These are phyloP conservation scores for Pomacea maculata DNA, from an alignment of 1,140 invertebrate genomes.

Conservation along the genomic window DNA sequence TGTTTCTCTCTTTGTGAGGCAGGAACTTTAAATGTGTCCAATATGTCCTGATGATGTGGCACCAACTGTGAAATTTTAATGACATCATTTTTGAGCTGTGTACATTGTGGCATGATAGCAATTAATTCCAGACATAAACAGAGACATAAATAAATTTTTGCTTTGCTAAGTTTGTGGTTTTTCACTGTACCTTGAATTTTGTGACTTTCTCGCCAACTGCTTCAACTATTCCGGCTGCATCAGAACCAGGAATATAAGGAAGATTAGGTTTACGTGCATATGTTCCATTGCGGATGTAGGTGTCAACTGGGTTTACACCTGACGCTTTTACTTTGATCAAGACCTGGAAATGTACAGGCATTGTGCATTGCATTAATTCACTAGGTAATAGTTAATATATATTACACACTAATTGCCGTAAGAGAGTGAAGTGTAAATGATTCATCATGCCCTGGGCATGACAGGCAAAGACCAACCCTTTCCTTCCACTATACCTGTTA, in stretches of 20 bases:
- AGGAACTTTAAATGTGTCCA: no score
- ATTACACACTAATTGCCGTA: no score
- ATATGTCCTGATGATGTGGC: no score
- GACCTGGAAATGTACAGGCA: slow-evolving; percentile 56
- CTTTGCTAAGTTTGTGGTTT: not conserved
- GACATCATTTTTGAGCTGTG: no score
- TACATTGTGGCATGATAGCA: no score
- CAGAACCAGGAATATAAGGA: slow-evolving; percentile 70
- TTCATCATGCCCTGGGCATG: not conserved
- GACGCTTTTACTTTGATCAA: slow-evolving; percentile 67
- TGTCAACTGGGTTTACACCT: slow-evolving; percentile 74
- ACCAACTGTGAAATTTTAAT: no score
- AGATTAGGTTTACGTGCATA: slow-evolving; percentile 64
- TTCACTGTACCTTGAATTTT: slow-evolving; percentile 65
- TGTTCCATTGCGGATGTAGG: slow-evolving; percentile 70
- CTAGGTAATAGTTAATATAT: no score
- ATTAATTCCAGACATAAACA: not conserved
- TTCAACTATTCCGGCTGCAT: slow-evolving; percentile 70
- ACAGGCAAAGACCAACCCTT: not conserved
- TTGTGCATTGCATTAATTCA: not conserved
- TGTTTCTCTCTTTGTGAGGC: no score
- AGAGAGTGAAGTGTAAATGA: not conserved
- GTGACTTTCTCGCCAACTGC: slow-evolving; percentile 65
- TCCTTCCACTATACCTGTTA: not conserved
- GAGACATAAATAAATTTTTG: not conserved